A percentile compares a stretch with the other conserved stretches of the same genome.
Evolutionary conservation across 2,888 invertebrate species (phyloP).

Genomic region (Hipparchia semele): DNA sequence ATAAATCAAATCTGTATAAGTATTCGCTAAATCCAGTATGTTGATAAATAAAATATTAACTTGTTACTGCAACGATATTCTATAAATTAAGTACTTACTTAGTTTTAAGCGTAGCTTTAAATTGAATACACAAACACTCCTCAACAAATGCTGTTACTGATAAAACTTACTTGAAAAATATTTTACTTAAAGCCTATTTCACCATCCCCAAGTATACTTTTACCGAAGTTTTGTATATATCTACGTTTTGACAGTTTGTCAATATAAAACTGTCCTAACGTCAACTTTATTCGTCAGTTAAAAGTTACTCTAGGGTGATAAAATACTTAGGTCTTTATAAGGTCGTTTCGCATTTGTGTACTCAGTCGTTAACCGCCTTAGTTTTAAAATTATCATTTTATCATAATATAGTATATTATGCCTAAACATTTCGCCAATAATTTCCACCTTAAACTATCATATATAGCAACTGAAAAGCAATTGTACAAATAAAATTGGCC

Average conservation of each 20-base stretch:
- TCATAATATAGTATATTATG: constrained; percentile 1
- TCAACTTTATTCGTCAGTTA: too few species aligned
- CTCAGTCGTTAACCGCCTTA: constrained; percentile 30
- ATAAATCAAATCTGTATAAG: background rate
- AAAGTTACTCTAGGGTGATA: too few species aligned
- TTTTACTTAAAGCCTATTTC: too few species aligned
- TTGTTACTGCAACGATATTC: constrained; percentile 1
- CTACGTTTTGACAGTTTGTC: too few species aligned
- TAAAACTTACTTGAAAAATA: background rate
- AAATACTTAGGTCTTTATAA: background rate
- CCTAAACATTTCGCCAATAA: constrained; percentile 18
- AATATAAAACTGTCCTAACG: too few species aligned
- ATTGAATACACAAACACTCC: constrained; percentile 32
- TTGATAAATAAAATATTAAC: background rate
- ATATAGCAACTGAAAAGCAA: constrained; percentile 30
- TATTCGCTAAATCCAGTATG: background rate
- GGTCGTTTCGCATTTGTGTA: constrained; percentile 26
- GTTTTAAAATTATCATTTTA: constrained; percentile 19
- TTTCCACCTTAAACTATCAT: constrained; percentile 26
- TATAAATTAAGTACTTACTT: constrained; percentile 21
- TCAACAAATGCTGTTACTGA: background rate
- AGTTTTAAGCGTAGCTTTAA: constrained; percentile 30
- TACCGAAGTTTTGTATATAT: too few species aligned
- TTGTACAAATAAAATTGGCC: constrained; percentile 43
- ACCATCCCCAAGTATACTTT: too few species aligned